Conservation (phyloP, 1,140 invertebrate genomes). For the Tribolium madens region DNA sequence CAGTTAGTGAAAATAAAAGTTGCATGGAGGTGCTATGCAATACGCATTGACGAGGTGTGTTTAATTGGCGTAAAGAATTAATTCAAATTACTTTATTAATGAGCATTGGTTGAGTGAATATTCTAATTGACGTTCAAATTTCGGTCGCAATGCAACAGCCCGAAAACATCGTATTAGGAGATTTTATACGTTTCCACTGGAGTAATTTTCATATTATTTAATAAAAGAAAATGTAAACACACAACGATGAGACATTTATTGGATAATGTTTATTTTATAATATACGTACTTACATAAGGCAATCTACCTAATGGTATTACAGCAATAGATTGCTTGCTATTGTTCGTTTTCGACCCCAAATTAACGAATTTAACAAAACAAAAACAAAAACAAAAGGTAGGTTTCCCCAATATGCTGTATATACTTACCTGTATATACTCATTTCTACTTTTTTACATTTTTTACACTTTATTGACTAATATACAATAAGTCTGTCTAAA, state of each 20-base stretch:
- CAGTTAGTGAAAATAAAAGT: slow-evolving; percentile 3
- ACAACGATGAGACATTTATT: background rate
- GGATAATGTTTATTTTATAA: too few species aligned
- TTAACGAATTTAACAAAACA: too few species aligned
- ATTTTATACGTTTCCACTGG: background rate
- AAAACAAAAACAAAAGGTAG: too few species aligned
- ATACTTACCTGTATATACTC: too few species aligned
- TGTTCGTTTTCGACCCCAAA: too few species aligned
- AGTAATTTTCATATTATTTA: background rate
- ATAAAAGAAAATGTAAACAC: background rate
- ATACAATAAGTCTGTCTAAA: too few species aligned
- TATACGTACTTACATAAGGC: too few species aligned
- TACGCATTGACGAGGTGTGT: slow-evolving; percentile 5
- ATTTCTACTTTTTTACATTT: too few species aligned
- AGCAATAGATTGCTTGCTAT: too few species aligned
- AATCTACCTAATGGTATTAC: too few species aligned
- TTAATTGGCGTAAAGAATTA: slow-evolving; percentile 22
- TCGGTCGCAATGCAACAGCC: background rate
- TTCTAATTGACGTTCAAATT: slow-evolving; percentile 17
- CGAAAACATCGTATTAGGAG: background rate
- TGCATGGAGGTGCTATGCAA: background rate
- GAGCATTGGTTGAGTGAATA: slow-evolving; percentile 24
- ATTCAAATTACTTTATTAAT: slow-evolving; percentile 28
- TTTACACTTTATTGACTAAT: too few species aligned
- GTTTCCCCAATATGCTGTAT: too few species aligned